Evolutionary conservation across 2,797 vertebrate genomes (phyloP), one percentile per base, ranked within the genome.

Genomic region (Enteromius radiatus): DNA sequence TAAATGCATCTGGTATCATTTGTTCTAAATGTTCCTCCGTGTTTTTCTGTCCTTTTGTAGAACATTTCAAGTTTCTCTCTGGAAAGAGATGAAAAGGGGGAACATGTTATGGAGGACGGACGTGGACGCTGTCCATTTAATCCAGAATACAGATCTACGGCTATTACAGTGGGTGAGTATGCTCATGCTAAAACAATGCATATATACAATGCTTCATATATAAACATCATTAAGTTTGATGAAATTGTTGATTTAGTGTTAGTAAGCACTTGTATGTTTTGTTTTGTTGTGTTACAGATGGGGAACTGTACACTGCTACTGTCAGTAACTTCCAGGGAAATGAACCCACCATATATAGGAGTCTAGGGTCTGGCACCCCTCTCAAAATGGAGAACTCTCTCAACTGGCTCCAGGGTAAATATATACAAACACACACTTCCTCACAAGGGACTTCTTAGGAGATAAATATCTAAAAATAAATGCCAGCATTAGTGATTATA

Each of bases 261-360:
- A 33, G 36, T 76, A 38, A 45, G 31, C 4, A 23, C 21, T 52
- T 68, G 45, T 26, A 14, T 77, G n/a, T 63, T 64, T 21, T 86
- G 76, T 11, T 85, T 21, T 86, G 76, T 11, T 85, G 76, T 90
- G 79, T 88, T 89, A 81, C 93, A 97, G 97, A 96, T 52, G 96
- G 97, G 0, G 96, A 98, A 87, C 91, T 99, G 73, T 99, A 99
- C 9, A 95, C 96, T 0, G 97, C 97, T 21, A 99, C 97, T 0
- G 96, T 97, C 89, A 98, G 96, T 91, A 98, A 96, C 93, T 99
- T 99, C 93, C 97, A 97, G 89, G 97, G 97, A 84, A 98, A 98
- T 0, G 98, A 99, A 84, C 97, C 97, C 0, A 96, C 96, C 88
- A 97, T 99, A 89, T 97, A 94, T 85, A 96, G 96, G 89, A 98